Percentiles rank a stretch among this genome's conserved stretches.
These are phyloP conservation scores for Huso huso DNA, from an alignment of 2,797 vertebrate species.

Conservation along the genomic window DNA sequence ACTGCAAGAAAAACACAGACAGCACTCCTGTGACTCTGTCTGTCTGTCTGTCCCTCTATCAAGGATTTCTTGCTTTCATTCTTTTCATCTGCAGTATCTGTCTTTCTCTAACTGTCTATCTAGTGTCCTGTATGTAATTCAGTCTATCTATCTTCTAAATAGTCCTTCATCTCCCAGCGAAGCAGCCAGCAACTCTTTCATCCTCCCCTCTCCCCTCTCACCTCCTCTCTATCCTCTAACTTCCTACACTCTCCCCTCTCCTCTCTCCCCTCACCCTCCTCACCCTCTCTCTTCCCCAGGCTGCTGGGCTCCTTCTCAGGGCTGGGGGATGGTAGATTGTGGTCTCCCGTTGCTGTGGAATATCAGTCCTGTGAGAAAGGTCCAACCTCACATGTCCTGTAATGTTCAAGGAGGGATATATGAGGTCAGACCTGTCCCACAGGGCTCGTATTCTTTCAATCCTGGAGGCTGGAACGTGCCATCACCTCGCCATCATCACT, in stretches of 20 bases:
- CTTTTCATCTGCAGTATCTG: no score
- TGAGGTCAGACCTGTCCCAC: slow-evolving; percentile 85
- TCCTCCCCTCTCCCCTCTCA: background rate
- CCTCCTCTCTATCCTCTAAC: background rate
- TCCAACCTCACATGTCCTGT: slow-evolving; percentile 86
- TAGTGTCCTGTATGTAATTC: background rate
- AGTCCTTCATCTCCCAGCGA: slow-evolving; percentile 13
- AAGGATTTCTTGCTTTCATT: no score
- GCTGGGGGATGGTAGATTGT: slow-evolving; percentile 43
- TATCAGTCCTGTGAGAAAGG: slow-evolving; percentile 82
- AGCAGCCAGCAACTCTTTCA: slow-evolving; percentile 9
- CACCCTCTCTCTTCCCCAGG: background rate
- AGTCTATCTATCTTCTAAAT: background rate
- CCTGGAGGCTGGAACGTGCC: slow-evolving; percentile 68
- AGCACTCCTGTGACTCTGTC: no score
- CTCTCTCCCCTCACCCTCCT: background rate
- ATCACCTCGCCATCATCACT: slow-evolving; percentile 47
- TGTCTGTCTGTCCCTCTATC: no score
- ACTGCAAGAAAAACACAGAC: no score
- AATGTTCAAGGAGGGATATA: slow-evolving; percentile 83
- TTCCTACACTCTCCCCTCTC: no score
- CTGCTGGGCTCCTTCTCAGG: background rate
- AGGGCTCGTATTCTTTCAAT: slow-evolving; percentile 77
- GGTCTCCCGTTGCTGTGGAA: slow-evolving; percentile 72
- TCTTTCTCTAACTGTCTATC: no score